Evolutionary conservation across 1,140 invertebrate species (phyloP).

Genomic region (Amyelois transitella): DNA sequence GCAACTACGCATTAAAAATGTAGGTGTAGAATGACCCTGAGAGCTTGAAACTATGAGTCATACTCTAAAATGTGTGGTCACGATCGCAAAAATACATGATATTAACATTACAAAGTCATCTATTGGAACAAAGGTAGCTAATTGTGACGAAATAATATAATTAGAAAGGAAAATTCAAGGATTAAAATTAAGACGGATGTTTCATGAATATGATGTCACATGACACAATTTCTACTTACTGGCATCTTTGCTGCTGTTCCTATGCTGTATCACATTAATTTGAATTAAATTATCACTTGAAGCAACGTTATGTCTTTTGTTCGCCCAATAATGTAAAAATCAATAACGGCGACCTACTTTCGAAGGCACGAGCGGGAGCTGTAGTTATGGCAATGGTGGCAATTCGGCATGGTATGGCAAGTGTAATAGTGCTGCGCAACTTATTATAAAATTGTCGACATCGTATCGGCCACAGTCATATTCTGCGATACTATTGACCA

Average conservation of each 20-base stretch:
- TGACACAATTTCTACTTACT: conserved; percentile 53
- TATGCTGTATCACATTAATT: conserved; percentile 31
- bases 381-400: too few species aligned
- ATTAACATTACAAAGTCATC: background rate
- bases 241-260: conserved; percentile 49
- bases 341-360: conserved; percentile 66
- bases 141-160: background rate
- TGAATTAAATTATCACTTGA: conserved; percentile 30
- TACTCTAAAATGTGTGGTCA: background rate
- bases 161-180: conserved; percentile 33
- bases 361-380: too few species aligned
- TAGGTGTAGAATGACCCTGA: conserved; percentile 15
- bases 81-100: background rate
- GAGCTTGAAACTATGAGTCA: conserved; percentile 9
- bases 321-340: conserved; percentile 64
- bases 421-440: too few species aligned
- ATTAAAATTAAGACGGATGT: conserved; percentile 38
- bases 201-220: conserved; percentile 35
- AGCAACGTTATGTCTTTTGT: conserved; percentile 52
- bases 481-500: too few species aligned
- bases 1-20: conserved; percentile 3
- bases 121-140: background rate
- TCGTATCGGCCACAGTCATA: too few species aligned
- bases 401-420: too few species aligned
- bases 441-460: too few species aligned